These are phyloP conservation scores for Rattus rattus DNA, from an alignment of 2,113 vertebrate species.

Conservation along the genomic window DNA sequence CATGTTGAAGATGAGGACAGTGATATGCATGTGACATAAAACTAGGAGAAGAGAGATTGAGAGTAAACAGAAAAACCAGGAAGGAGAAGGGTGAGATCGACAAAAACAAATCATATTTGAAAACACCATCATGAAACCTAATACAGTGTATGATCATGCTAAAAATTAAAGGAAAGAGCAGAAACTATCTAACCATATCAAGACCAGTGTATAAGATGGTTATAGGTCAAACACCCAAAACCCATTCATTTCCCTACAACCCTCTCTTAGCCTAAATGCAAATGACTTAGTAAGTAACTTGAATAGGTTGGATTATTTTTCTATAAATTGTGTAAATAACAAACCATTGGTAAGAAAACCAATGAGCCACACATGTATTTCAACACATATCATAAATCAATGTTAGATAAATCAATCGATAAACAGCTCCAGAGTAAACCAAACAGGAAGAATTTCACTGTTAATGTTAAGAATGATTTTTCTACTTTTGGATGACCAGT, in stretches of 20 bases:
- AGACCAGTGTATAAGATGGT: not conserved
- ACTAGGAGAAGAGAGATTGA: too few relatives aligned
- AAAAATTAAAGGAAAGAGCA: not conserved
- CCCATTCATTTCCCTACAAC: not conserved
- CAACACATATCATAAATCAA: not conserved
- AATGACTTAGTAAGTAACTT: not conserved
- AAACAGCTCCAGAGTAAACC: not conserved
- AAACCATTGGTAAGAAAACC: not conserved
- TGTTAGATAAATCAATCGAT: not conserved
- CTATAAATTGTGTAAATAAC: not conserved
- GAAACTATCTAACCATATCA: not conserved
- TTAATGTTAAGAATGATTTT: not conserved
- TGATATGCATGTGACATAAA: not conserved
- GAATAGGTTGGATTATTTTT: not conserved
- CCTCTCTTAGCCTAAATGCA: not conserved
- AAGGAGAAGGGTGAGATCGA: not conserved
- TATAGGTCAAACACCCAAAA: not conserved
- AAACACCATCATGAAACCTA: not conserved
- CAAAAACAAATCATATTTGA: not conserved
- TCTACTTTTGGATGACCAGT: too few relatives aligned
- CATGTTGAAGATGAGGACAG: not conserved
- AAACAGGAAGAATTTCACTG: not conserved
- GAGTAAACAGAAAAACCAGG: too few relatives aligned
- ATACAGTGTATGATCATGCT: too few relatives aligned
- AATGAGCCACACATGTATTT: not conserved